Base-by-base conservation (phyloP, 2,113 vertebrate species). In the Micronycteris hirsuta region DNA sequence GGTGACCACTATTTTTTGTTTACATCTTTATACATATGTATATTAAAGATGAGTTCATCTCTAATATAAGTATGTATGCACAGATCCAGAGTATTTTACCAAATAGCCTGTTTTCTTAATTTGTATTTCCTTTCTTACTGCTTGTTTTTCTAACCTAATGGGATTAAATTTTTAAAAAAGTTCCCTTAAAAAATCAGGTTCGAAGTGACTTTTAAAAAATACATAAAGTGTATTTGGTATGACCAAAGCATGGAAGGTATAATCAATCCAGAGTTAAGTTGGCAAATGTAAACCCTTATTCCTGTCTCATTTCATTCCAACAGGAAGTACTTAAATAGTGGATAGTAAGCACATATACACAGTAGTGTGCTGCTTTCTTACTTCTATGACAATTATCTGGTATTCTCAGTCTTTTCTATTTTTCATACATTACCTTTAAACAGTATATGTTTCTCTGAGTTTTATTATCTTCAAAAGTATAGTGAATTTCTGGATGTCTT, bases 131-230 rank as follows among this genome's bases (percentile, higher is more conserved):
- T 68, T 76, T 83, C 22, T 76, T 82, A 65, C 22, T 88, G 43
- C 76, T 86, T 93, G 52, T 36, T 91, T 95, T 61, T 93, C 63
- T 70, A 91, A 85, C 36, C 31, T 89, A 81, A 71, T 33, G 65
- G 22, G 22, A 84, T 87, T 91, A 88, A 76, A 70, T 6, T 77
- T 70, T 26, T 33, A 16, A 17, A 7, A 76, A 86, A 33, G 43
- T 80, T 80, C 83, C 13, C 38, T 24, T 65, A 22, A 15, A 68
- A 92, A 74, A 33, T 58, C 45, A 58, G 43, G 22, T 88, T 76
- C 83, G n/a, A 83, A 89, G 36, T 80, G 36, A 52, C 16, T 94
- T 85, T 94, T 28, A 81, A 22, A 81, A 22, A 90, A 86, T 31
- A 24, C 47, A 31, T 13, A 14, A 85, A 80, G 58, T 78, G 22